A percentile compares a stretch with the other conserved stretches of the same genome.
phyloP scores from a whole-genome alignment of 1,140 invertebrate species.

The Drosophila nigromelanica region DNA sequence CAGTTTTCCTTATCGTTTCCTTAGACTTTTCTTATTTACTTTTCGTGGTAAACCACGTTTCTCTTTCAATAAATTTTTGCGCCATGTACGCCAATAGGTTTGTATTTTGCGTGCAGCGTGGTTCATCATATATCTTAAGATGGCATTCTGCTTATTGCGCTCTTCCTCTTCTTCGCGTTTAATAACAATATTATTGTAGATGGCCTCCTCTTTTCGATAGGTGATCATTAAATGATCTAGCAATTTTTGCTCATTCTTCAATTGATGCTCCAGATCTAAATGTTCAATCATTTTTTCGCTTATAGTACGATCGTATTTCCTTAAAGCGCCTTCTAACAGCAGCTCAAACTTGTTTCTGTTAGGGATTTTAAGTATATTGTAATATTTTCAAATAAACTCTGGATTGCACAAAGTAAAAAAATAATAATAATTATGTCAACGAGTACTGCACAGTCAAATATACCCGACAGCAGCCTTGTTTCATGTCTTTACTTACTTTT shows the following conservation, averaged over 20 bases:
- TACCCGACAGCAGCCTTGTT: no score
- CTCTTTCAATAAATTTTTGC: neutral
- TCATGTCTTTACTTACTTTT: conserved; percentile 21
- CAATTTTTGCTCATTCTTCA: neutral
- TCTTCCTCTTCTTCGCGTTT: conserved; percentile 7
- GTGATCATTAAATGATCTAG: conserved; percentile 4
- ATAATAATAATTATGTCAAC: no score
- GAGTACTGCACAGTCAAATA: no score
- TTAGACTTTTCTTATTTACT: neutral
- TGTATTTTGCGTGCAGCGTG: conserved; percentile 27
- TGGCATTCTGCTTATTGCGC: neutral
- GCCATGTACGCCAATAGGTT: conserved; percentile 36
- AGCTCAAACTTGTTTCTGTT: conserved; percentile 23
- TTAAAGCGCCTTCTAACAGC: conserved; percentile 4
- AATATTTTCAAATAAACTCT: neutral
- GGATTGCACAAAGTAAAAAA: neutral
- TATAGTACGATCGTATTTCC: conserved; percentile 28
- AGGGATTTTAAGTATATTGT: neutral
- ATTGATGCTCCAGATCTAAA: conserved; percentile 4
- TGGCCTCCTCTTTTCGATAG: neutral
- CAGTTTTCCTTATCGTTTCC: neutral
- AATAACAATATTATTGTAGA: conserved; percentile 19
- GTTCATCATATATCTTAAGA: conserved; percentile 31
- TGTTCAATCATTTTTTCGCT: conserved; percentile 12
- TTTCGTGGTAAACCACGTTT: no score